Evolutionary conservation across 2,797 vertebrate species (phyloP).

Genomic region (Sebastes trivittatus): DNA sequence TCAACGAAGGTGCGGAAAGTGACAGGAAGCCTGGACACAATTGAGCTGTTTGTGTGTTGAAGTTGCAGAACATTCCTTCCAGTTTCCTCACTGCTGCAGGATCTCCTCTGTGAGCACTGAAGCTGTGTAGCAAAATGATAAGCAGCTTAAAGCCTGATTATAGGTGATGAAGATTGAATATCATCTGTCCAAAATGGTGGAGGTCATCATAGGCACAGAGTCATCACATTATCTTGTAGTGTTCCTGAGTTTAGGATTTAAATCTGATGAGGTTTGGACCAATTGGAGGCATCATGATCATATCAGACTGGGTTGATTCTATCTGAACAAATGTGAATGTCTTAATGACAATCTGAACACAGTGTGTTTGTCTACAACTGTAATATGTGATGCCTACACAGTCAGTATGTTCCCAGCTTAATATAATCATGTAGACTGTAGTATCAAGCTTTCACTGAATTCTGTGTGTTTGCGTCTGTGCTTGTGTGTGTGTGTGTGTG

Average conservation of each 20-base stretch:
- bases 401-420: not conserved
- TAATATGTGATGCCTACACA: not conserved
- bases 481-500: not conserved
- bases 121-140: not conserved
- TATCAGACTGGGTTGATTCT: not conserved
- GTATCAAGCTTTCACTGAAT: not conserved
- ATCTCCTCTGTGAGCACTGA: not conserved
- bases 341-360: not conserved
- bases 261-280: not conserved
- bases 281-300: not conserved
- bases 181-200: not conserved
- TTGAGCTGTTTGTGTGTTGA: constrained; percentile 52
- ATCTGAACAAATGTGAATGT: too few species aligned
- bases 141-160: not conserved
- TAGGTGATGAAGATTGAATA: not conserved
- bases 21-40: constrained; percentile 66
- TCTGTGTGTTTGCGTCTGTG: constrained; percentile 3
- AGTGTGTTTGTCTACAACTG: not conserved
- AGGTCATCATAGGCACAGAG: not conserved
- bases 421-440: not conserved
- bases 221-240: not conserved
- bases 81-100: constrained; percentile 37
- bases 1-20: constrained; percentile 48
- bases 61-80: constrained; percentile 45
- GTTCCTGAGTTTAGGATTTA: not conserved